These are phyloP conservation scores for Canis aureus DNA, from an alignment of 2,113 vertebrate species.

Conservation along the genomic window DNA sequence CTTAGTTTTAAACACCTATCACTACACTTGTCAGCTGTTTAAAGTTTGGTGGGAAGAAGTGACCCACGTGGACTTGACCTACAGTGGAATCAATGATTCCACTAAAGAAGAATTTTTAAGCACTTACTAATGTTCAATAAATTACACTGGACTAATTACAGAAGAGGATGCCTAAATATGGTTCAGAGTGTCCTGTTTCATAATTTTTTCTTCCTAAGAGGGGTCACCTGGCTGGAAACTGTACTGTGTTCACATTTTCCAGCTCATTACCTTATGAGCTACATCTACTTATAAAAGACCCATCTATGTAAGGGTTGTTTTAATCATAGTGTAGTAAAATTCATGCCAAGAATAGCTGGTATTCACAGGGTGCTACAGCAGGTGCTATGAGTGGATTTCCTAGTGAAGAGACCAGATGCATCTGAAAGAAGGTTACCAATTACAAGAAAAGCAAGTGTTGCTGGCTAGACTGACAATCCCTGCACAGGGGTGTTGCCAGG, in stretches of 20 bases:
- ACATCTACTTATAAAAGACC: slow-evolving; percentile 12
- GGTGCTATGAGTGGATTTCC: not conserved
- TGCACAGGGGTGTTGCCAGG: not conserved
- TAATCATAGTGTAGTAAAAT: not conserved
- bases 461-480: not conserved
- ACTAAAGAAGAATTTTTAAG: not conserved
- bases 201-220: not conserved
- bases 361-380: not conserved
- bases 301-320: not conserved
- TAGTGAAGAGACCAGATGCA: not conserved
- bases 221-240: not conserved
- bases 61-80: not conserved
- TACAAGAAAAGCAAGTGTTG: not conserved
- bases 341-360: not conserved
- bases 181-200: slow-evolving; percentile 31
- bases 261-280: not conserved
- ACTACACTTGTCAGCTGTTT: not conserved
- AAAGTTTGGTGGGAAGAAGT: not conserved
- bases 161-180: not conserved
- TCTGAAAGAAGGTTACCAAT: not conserved
- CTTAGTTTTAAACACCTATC: not conserved
- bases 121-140: not conserved
- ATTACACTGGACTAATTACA: not conserved
- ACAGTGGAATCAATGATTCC: not conserved
- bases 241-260: not conserved